Evolutionary conservation across 2,888 invertebrate species (phyloP).

Genomic region (Fabriciana adippe): DNA sequence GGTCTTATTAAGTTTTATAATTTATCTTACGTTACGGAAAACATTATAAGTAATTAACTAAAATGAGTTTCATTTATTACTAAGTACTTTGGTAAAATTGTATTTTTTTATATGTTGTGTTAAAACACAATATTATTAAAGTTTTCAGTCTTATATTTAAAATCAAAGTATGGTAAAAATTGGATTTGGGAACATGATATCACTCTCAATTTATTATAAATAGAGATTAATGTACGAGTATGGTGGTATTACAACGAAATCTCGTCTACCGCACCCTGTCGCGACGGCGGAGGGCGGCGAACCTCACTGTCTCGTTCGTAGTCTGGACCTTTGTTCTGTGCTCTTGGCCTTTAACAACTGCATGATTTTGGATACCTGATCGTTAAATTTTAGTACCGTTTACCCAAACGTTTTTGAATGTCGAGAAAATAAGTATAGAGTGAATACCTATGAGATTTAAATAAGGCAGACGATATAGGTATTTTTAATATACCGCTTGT

Average conservation of each 20-base stretch:
- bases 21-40: slow-evolving; percentile 15
- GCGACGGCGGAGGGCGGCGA: slow-evolving; percentile 28
- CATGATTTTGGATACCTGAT: slow-evolving; percentile 3
- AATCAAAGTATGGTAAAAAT: neutral
- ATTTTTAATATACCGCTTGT: no score
- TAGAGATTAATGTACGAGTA: neutral
- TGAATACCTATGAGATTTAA: no score
- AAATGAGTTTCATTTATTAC: slow-evolving; percentile 2
- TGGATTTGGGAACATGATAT: neutral
- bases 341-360: slow-evolving; percentile 16
- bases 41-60: slow-evolving; percentile 12
- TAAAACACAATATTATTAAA: no score
- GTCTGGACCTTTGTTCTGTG: slow-evolving; percentile 33
- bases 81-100: neutral
- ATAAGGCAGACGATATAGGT: no score
- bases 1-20: slow-evolving; percentile 26
- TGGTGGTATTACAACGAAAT: neutral
- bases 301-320: slow-evolving; percentile 29
- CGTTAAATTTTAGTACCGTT: slow-evolving; percentile 2
- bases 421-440: no score
- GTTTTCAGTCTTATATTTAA: no score
- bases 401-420: no score
- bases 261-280: slow-evolving; percentile 21
- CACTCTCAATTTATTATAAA: slow-evolving; percentile 1
- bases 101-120: neutral